Percentiles rank a stretch among this genome's conserved stretches.
Evolutionary conservation across 2,113 vertebrate species (phyloP).

Genomic region (human (Homo sapiens)): DNA sequence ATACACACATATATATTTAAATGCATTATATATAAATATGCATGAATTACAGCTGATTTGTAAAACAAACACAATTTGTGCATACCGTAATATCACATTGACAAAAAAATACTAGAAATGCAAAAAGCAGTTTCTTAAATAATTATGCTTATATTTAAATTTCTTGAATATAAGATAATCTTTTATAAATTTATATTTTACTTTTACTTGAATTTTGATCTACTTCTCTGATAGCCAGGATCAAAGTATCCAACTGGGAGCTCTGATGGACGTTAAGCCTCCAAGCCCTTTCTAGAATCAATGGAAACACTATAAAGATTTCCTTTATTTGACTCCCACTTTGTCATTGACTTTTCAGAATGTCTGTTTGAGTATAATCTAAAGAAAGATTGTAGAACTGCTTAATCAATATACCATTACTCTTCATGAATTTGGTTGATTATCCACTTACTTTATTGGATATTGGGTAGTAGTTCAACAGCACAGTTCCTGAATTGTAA

Average conservation of each 20-base stretch:
- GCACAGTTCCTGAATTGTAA: background rate
- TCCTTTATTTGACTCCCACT: conserved; percentile 68
- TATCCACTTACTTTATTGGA: conserved; percentile 49
- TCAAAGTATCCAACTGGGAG: background rate
- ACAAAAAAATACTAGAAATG: background rate
- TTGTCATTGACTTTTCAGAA: conserved; percentile 72
- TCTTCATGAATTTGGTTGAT: conserved; percentile 59
- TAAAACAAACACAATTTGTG: background rate
- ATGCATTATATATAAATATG: background rate
- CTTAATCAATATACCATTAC: conserved; percentile 68
- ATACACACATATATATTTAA: background rate
- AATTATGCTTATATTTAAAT: background rate
- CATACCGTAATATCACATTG: background rate
- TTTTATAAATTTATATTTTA: background rate
- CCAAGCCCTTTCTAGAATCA: conserved; percentile 50
- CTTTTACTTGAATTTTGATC: conserved; percentile 1
- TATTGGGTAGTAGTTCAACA: conserved; percentile 41
- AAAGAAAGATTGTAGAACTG: conserved; percentile 55
- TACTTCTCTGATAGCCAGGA: background rate
- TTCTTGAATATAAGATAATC: background rate
- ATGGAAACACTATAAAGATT: conserved; percentile 65
- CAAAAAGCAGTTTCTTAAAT: background rate
- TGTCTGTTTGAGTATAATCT: conserved; percentile 50
- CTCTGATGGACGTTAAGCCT: background rate
- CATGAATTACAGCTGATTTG: background rate